A percentile compares a stretch with the other conserved stretches of the same genome.
phyloP scores from a whole-genome alignment of 2,888 invertebrate genomes.

The Philereme vetulata region DNA sequence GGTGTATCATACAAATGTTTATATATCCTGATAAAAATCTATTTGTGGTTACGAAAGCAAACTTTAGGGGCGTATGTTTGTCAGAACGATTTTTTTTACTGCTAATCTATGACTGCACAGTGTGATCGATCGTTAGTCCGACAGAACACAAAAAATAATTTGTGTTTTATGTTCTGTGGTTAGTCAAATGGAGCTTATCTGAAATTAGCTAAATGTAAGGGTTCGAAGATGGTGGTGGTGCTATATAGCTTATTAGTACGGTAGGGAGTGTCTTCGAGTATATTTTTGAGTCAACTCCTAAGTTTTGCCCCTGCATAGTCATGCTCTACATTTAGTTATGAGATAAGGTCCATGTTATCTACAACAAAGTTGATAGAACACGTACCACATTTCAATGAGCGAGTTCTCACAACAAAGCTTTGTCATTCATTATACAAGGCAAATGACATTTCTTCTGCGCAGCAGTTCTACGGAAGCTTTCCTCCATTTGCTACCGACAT shows the following conservation, averaged over 20 bases:
- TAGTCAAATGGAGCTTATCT: too few species aligned
- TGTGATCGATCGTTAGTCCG: neutral
- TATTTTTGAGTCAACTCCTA: too few species aligned
- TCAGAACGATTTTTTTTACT: neutral
- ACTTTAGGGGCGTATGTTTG: constrained; percentile 7
- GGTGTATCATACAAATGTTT: constrained; percentile 1
- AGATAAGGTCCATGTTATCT: neutral
- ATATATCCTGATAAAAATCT: constrained; percentile 2
- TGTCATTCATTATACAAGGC: constrained; percentile 16
- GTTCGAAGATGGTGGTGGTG: too few species aligned
- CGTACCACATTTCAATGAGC: neutral
- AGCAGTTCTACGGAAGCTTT: constrained; percentile 32
- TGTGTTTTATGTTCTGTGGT: too few species aligned
- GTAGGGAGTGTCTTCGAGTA: too few species aligned
- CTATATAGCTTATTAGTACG: too few species aligned
- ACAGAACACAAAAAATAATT: too few species aligned
- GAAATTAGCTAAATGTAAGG: too few species aligned
- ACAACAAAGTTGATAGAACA: neutral
- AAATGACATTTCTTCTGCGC: constrained; percentile 29
- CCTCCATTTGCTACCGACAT: constrained; percentile 40
- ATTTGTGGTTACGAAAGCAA: constrained; percentile 12
- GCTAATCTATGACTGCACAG: neutral
- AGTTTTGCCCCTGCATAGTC: too few species aligned
- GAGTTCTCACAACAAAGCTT: constrained; percentile 8
- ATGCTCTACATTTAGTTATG: too few species aligned